These are phyloP conservation scores for Leptarthrus brevirostris DNA, from an alignment of 2,888 invertebrate species.

Conservation along the genomic window DNA sequence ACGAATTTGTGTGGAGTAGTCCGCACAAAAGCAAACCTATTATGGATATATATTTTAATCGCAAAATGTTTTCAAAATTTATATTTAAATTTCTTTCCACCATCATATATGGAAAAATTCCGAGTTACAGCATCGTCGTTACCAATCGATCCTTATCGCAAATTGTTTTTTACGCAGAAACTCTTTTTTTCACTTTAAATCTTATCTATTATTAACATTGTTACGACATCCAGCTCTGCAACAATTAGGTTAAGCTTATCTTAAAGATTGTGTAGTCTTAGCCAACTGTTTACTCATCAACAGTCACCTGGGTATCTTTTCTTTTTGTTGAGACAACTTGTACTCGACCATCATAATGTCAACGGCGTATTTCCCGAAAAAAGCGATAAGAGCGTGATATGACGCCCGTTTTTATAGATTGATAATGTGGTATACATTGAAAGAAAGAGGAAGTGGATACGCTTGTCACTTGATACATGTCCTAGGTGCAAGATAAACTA, in stretches of 20 bases:
- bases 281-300: background rate
- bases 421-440: background rate
- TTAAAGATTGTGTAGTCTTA: conserved; percentile 4
- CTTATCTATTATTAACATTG: background rate
- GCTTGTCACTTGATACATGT: background rate
- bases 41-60: too few relatives aligned
- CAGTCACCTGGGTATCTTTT: conserved; percentile 7
- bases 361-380: background rate
- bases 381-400: background rate
- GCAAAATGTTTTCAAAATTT: too few relatives aligned
- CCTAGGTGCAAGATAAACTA: too few relatives aligned
- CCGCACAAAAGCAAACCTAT: too few relatives aligned
- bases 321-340: too few relatives aligned
- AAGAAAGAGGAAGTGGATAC: background rate
- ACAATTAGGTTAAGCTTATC: conserved; percentile 13
- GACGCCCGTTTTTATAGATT: too few relatives aligned
- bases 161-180: background rate
- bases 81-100: too few relatives aligned
- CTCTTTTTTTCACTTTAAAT: background rate
- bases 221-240: conserved; percentile 6
- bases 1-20: too few relatives aligned
- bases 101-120: too few relatives aligned
- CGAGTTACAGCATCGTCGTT: too few relatives aligned
- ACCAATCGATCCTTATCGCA: background rate
- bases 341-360: background rate